Base-by-base conservation (phyloP, 2,888 invertebrate species). In the Microplitis deprimator region DNA sequence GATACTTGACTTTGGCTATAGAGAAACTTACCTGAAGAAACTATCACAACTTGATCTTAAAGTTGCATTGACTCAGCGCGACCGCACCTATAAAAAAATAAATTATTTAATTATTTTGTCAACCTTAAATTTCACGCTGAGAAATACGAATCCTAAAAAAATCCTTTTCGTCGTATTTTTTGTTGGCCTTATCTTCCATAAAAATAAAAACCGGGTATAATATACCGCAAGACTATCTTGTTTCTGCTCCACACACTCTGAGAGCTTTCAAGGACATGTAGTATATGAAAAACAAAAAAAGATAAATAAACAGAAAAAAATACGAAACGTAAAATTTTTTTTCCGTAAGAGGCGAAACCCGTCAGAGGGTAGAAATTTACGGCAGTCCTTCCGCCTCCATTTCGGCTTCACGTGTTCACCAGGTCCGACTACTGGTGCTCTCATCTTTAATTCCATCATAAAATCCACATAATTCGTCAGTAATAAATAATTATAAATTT, bases 381-480 rank as follows among this genome's bases (percentile, higher is more conserved):
- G 65, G 65, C 10, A n/a, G 41, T 62, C 13, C 13, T 39, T n/a
- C 64, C 39, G 17, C 50, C 50, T 50, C 50, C 13, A 62, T 73
- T 73, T 40, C 50, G 16, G 73, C 62, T 29, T 50, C 38, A 71
- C 62, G 71, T 71, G 71, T 50, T 50, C 50, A 13, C 40, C 20
- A 73, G 6, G 41, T 73, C 50, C 20, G 7, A 73, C 39, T 41
- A 73, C 39, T 41, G 73, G 65, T 70, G 13, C 70, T 50, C 38
- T 73, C 73, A 73, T 73, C 65, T 64, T 64, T 50, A 73, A 65
- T 41, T 39, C 40, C 73, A 16, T 16, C 20, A n/a, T 41, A 29
- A 73, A 73, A 62, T 50, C 6, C 65, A 50, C 50, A 29, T 65
- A 20, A 65, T 29, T 38, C 65, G 13, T 20, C 29, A 20, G 38